Percentiles rank a stretch among this genome's conserved stretches.
These are phyloP conservation scores for Hipparchia sbordonii DNA, from an alignment of 2,888 invertebrate genomes.

Conservation along the genomic window DNA sequence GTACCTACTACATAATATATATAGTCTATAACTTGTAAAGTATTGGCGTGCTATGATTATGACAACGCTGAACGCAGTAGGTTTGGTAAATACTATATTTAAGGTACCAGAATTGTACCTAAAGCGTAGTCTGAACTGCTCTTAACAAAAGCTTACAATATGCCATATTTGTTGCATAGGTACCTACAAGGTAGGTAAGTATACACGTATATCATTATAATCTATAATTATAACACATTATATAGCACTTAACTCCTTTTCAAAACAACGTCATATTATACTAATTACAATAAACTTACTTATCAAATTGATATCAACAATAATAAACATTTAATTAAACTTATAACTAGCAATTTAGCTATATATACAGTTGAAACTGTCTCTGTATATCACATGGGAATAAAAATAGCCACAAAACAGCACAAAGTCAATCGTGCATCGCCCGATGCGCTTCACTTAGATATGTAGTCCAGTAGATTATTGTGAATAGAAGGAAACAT, in stretches of 20 bases:
- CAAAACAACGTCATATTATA: not conserved
- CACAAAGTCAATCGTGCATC: conserved; percentile 51
- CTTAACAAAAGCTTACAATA: not conserved
- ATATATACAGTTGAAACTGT: conserved; percentile 50
- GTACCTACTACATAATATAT: too few relatives aligned
- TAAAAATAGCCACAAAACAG: not conserved
- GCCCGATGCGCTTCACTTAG: conserved; percentile 79
- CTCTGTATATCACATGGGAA: conserved; percentile 25
- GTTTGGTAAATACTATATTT: too few relatives aligned
- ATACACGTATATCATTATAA: too few relatives aligned
- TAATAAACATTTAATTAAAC: conserved; percentile 24
- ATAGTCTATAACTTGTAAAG: too few relatives aligned
- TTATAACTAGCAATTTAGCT: conserved; percentile 67
- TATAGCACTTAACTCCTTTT: not conserved
- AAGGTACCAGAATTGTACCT: too few relatives aligned
- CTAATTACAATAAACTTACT: conserved; percentile 17
- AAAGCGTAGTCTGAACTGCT: too few relatives aligned
- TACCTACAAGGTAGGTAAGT: not conserved
- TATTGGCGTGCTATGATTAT: too few relatives aligned
- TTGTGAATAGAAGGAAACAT: conserved; percentile 81
- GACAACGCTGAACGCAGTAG: too few relatives aligned
- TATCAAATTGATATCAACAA: conserved; percentile 24
- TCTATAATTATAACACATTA: not conserved
- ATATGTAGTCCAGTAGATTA: conserved; percentile 85
- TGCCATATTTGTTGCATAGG: too few relatives aligned